Base-by-base conservation (phyloP, 2,113 vertebrate species). In the Chascanopsetta lugubris region DNA sequence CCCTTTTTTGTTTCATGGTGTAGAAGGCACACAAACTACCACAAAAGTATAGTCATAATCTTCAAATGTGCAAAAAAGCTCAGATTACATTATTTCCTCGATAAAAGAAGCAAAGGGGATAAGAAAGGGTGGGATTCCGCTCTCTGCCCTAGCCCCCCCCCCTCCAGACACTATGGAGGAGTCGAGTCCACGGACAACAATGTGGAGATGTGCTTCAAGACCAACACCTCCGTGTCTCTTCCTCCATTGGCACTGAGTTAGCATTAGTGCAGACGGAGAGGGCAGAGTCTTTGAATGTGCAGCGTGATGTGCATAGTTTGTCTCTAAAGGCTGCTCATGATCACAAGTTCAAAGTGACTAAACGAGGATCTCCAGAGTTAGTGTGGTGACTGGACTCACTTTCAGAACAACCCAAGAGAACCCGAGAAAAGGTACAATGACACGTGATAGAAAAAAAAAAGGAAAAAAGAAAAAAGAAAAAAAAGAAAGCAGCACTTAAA, bases 51-150 rank as follows among this genome's bases (percentile, higher is more conserved):
- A 79, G 71, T 69, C 64, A 75, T 67, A 69, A 75, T 79, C 50
- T 83, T 85, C 59, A 78, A 89, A 89, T 91, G 92, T 91, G 91
- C 88, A 92, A 92, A 91, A 92, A 88, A 84, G 88, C 88, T 88
- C 30, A 43, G 63, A 80, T 84, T 72, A 63, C 62, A 80, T 82
- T 17, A 54, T 76, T 69, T 87, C 67, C 79, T 64, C 62, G 2
- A 40, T 40, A 69, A 77, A 63, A 82, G 56, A 75, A 11, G 22
- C 30, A 5, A 21, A 7, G 3, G n/a, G n/a, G n/a, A n/a, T n/a
- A n/a, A n/a, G 51, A 54, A 25, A 5, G 62, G 61, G 80, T 36
- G 63, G 56, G 34, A 42, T 69, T 8, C 6, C 40, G 3, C 8
- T 50, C 24, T 72, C 66, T 21, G 40, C 32, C 22, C 10, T 30